Base-by-base conservation (phyloP, 2,113 vertebrate genomes). In the Furnarius figulus region DNA sequence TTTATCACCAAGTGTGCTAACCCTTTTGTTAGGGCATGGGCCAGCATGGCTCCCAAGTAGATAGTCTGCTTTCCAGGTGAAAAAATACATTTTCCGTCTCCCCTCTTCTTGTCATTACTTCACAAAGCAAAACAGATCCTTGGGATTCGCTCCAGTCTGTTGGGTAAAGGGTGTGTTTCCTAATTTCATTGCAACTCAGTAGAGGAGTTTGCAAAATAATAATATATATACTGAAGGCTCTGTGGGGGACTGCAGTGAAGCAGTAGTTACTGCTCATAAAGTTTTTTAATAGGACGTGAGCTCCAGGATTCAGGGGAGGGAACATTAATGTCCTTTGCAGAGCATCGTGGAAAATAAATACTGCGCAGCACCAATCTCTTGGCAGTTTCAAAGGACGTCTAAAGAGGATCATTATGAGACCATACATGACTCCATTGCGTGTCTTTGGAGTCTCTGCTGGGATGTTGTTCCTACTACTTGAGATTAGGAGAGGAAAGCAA, bases 401-500 rank as follows among this genome's bases (percentile, higher is more conserved):
- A 58, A 95, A 96, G 98, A 96, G 96, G 97, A 96, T 96, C 97
- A 74, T 89, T 96, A 96, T 73, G 87, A 94, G 94, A 94, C 91
- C 95, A 79, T 95, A 89, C 96, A 95, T 89, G 91, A 93, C 77
- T 97, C 95, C 96, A 95, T 61, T 95, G 94, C 95, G 89, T 95
- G 95, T 95, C 87, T 90, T 96, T 88, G 92, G 95, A 95, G 95
- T 96, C 95, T 97, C 95, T 86, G 68, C 87, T 96, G 93, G 90
- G 93, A 95, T 90, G 95, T 97, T 97, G 87, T 94, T 97, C 92
- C 75, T 94, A 80, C 92, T 97, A 74, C 97, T 96, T 89, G 93
- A 93, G 91, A 95, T 97, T 93, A 91, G 93, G 95, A 97, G 96
- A 89, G 95, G 95, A 98, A 96, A 97, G 95, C 94, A 96, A 96